Base-by-base conservation (phyloP, 2,888 invertebrate species). In the Alitta virens region DNA sequence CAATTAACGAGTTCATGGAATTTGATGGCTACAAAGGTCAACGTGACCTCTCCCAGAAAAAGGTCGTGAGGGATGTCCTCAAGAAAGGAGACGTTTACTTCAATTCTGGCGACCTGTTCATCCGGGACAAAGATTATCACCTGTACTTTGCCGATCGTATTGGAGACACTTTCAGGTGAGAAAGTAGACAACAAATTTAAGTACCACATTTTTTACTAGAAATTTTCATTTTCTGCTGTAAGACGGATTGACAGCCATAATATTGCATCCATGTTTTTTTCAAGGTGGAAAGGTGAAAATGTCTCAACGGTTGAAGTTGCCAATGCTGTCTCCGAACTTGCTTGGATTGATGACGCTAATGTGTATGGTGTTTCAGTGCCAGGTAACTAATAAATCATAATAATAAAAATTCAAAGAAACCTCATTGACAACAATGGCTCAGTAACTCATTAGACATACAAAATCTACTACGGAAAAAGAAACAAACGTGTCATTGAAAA, bases 11-110 rank as follows among this genome's bases (percentile, higher is more conserved):
- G 2, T 38, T 55, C 33, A 42, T 66, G 14, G 91, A 91, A 68
- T 96, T 93, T 81, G 87, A 94, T 65, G 96, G 97, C 24, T 98
- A 97, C 81, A 77, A 82, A 52, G 73, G 74, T 1, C 93, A 93
- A 12, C 86, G 90, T 72, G 87, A 87, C 60, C 95, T 94, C 2
- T 94, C 94, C 0, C 88, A 90, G 68, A 95, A 93, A 85, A 97
- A 97, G 83, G 83, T 97, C 52, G 90, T 95, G 0, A 79, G 85
- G 2, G 88, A 97, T 83, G 95, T 97, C 2, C 94, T 95, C 78
- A 78, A 82, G 1, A 88, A 89, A 64, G 97, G 96, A 12, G 97
- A 98, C 55, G 61, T 59, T 2, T 78, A 70, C 63, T 75, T 74
- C 66, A 76, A 76, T 67, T 69, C 71, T 12, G 76, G 76, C 1